Base-by-base conservation (phyloP, 1,140 invertebrate genomes). In the Stenopsyche tienmushanensis region DNA sequence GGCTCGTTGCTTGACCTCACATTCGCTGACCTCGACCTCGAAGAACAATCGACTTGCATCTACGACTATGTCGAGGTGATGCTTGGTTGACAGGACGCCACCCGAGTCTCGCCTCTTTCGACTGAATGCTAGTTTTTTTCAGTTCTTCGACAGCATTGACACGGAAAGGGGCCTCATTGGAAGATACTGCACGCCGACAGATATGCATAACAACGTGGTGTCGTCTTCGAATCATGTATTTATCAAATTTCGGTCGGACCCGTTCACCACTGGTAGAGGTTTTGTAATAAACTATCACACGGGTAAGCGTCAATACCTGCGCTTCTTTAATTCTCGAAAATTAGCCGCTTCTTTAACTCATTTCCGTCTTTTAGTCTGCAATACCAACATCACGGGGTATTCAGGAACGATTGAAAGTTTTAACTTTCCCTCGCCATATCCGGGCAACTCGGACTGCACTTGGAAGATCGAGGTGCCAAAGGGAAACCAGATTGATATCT, bases 371-470 rank as follows among this genome's bases (percentile, higher is more conserved):
- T 67, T 75, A 84, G 84, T 84, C 3, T 92, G 89, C 71, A 80
- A 84, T 25, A 82, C 77, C 17, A 83, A 76, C 52, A 7, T 91
- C 10, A 82, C 67, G 8, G 87, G 86, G 0, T 81, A 80, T 60
- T 76, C 80, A 55, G 91, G 91, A 13, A 85, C 91, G 0, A 87
- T 94, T 26, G 86, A 87, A 70, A 92, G 90, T 52, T 92, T 91
- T 0, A 86, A 88, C 65, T 93, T 88, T 74, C 91, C 92, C 0
- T 74, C 82, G 49, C 73, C 74, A 3, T 92, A 90, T 77, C 83
- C 83, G 2, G 69, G 79, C 3, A 72, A 78, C 45, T 72, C 80
- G 0, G 79, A 86, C 64, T 97, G 94, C 74, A 78, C 83, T 9
- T 95, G 92, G 92, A 83, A 80, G 10, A 89, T 95, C 34, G 80